These are phyloP conservation scores for Heterochromis multidens DNA, from an alignment of 2,113 vertebrate genomes.

Conservation along the genomic window DNA sequence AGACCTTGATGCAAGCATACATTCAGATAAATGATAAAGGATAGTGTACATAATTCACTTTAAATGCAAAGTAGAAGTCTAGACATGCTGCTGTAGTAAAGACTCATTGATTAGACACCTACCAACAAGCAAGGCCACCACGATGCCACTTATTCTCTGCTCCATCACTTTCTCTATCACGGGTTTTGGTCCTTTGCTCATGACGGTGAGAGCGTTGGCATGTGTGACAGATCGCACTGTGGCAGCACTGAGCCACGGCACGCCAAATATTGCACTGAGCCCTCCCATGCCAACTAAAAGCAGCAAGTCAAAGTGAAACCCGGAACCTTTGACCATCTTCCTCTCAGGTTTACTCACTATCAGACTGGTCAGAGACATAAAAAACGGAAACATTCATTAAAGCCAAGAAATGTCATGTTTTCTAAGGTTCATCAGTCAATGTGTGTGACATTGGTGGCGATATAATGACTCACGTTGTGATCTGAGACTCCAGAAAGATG, in stretches of 20 bases:
- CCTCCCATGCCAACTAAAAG: constrained; percentile 93
- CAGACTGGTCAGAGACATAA: constrained; percentile 66
- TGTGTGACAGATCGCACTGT: constrained; percentile 93
- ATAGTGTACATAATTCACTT: background rate
- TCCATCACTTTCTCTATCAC: constrained; percentile 89
- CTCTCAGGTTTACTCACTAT: constrained; percentile 94
- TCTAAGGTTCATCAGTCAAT: background rate
- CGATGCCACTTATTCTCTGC: constrained; percentile 87
- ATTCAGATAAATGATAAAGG: background rate
- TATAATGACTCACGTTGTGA: constrained; percentile 87
- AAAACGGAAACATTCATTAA: background rate
- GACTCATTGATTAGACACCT: constrained; percentile 47
- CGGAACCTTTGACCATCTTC: constrained; percentile 92
- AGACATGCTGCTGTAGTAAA: background rate
- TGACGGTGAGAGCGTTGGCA: constrained; percentile 90
- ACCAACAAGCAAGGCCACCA: constrained; percentile 93
- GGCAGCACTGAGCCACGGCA: constrained; percentile 96
- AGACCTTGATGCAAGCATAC: constrained; percentile 74
- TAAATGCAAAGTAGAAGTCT: background rate
- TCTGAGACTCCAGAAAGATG: constrained; percentile 97
- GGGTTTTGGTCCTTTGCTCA: constrained; percentile 80
- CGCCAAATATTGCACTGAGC: constrained; percentile 83
- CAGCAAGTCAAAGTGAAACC: constrained; percentile 93
- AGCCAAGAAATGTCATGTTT: background rate
- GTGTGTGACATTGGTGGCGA: background rate